These are phyloP conservation scores for Micropoecilia bifurca DNA, from an alignment of 2,797 vertebrate genomes.

Conservation along the genomic window DNA sequence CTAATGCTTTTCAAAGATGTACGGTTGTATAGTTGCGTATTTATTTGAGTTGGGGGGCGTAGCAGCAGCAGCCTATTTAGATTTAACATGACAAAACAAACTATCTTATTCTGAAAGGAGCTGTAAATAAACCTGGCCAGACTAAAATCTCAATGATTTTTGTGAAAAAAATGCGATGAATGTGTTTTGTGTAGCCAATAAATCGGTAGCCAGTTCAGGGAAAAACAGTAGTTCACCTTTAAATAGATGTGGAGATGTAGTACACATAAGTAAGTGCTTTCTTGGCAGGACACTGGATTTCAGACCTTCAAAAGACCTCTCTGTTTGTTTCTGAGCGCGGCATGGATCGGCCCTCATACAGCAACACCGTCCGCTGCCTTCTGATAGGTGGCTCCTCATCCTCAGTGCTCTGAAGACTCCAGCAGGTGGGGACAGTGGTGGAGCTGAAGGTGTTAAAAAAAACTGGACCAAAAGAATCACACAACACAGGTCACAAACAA, in stretches of 20 bases:
- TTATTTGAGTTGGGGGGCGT: too few relatives aligned
- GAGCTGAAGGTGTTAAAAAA: conserved; percentile 20
- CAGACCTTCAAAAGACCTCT: not conserved
- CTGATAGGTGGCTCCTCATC: conserved; percentile 59
- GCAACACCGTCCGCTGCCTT: conserved; percentile 60
- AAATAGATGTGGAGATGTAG: not conserved
- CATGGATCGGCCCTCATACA: conserved; percentile 65
- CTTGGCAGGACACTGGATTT: not conserved
- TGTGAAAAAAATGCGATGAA: too few relatives aligned
- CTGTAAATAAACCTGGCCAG: too few relatives aligned
- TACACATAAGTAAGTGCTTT: not conserved
- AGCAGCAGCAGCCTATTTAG: too few relatives aligned
- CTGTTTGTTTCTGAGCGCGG: not conserved
- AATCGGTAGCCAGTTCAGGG: too few relatives aligned
- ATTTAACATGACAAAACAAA: too few relatives aligned
- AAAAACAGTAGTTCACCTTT: too few relatives aligned
- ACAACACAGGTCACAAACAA: not conserved
- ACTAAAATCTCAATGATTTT: too few relatives aligned
- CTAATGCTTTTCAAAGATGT: too few relatives aligned
- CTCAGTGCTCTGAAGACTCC: conserved; percentile 24
- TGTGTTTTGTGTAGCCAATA: too few relatives aligned
- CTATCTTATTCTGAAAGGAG: too few relatives aligned
- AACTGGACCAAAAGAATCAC: not conserved
- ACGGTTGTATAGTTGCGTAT: too few relatives aligned
- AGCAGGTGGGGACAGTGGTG: conserved; percentile 50